These are phyloP conservation scores for Halcyon badia DNA, from an alignment of 2,797 vertebrate species.

Conservation along the genomic window DNA sequence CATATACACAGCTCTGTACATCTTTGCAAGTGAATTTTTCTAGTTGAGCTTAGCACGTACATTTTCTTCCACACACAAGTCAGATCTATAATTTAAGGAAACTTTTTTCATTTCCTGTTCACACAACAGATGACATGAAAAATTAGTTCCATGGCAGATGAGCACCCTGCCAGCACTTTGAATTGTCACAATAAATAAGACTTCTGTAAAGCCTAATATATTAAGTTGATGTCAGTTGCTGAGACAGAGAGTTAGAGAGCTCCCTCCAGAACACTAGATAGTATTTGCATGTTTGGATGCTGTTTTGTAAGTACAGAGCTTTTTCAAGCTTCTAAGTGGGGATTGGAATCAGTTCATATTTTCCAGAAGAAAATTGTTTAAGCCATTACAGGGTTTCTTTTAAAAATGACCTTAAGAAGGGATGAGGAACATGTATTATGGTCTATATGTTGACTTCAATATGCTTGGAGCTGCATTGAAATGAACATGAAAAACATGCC, in stretches of 20 bases:
- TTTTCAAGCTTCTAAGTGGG: not conserved
- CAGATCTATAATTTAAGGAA: not conserved
- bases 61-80: not conserved
- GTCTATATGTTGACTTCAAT: not conserved
- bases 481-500: rapidly evolving
- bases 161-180: not conserved
- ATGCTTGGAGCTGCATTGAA: rapidly evolving
- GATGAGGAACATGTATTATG: rapidly evolving
- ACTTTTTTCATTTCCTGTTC: not conserved
- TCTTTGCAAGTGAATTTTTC: not conserved
- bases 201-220: not conserved
- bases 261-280: not conserved
- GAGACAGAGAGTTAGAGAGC: not conserved
- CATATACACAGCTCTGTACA: not conserved
- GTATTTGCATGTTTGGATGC: not conserved
- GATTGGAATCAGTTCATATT: not conserved
- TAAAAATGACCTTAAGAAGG: not conserved
- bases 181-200: slow-evolving; percentile 40
- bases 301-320: not conserved
- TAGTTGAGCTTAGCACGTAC: not conserved
- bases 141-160: not conserved
- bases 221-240: not conserved
- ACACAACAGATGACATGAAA: not conserved
- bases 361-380: not conserved
- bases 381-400: rapidly evolving